Evolutionary conservation across 2,797 vertebrate species (phyloP).

Genomic region (Menidia menidia): DNA sequence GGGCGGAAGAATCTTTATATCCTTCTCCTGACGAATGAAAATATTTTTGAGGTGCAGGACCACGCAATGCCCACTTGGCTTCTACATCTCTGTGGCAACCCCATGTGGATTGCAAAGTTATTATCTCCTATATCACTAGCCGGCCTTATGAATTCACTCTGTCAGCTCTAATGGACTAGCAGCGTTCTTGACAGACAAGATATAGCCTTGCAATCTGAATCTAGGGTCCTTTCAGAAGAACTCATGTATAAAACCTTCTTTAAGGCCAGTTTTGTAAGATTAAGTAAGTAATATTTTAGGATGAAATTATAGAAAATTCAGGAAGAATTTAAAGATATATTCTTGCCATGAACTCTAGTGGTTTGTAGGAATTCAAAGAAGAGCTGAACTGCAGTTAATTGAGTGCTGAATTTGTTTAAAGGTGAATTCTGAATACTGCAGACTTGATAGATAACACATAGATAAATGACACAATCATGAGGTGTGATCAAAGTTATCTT

Average conservation of each 20-base stretch:
- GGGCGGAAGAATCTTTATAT: slow-evolving; percentile 54
- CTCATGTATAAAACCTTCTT: not conserved
- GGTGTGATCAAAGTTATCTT: not conserved
- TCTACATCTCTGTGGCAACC: slow-evolving; percentile 62
- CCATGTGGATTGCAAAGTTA: slow-evolving; percentile 57
- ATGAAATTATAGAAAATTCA: not conserved
- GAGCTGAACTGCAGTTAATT: not conserved
- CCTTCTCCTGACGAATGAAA: slow-evolving; percentile 47
- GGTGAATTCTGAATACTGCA: not conserved
- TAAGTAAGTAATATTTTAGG: not conserved
- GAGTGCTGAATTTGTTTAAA: not conserved
- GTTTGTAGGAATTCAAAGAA: not conserved
- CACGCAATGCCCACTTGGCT: slow-evolving; percentile 55
- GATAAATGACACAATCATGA: not conserved
- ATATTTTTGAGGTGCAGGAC: slow-evolving; percentile 61
- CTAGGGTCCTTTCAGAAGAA: not conserved
- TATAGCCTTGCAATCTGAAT: not conserved
- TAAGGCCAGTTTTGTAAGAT: not conserved
- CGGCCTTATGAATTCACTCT: slow-evolving; percentile 59
- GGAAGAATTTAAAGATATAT: not conserved
- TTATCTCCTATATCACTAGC: slow-evolving; percentile 63
- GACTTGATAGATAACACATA: slow-evolving; percentile 10
- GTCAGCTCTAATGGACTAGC: slow-evolving; percentile 67
- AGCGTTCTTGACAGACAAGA: slow-evolving; percentile 52
- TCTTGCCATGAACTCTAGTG: not conserved